phyloP scores from a whole-genome alignment of 2,888 invertebrate species.

The Brenthis hecate region DNA sequence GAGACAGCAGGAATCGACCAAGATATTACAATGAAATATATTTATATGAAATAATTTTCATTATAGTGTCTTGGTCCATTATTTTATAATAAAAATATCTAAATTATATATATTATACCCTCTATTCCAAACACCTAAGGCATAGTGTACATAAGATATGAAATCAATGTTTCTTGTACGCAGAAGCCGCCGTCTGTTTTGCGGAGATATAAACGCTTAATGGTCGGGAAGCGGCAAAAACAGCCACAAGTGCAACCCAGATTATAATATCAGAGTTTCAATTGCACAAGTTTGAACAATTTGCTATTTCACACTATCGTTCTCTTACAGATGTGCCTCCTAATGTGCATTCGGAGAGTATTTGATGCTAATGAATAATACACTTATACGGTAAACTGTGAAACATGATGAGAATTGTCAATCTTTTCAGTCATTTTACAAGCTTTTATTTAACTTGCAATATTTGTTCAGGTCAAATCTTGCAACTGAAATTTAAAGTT shows the following conservation, averaged over 20 bases:
- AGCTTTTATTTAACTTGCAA: too few relatives aligned
- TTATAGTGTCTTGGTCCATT: too few relatives aligned
- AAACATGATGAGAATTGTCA: too few relatives aligned
- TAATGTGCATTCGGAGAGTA: slow-evolving; percentile 32
- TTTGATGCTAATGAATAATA: not conserved
- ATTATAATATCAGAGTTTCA: slow-evolving; percentile 78
- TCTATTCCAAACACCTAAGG: not conserved
- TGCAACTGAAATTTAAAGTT: too few relatives aligned
- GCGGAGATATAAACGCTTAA: slow-evolving; percentile 66
- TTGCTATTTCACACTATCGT: slow-evolving; percentile 72
- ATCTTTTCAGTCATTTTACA: too few relatives aligned
- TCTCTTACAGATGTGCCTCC: slow-evolving; percentile 42
- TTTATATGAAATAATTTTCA: too few relatives aligned
- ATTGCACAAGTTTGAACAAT: slow-evolving; percentile 77
- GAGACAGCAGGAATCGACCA: too few relatives aligned
- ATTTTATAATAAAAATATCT: not conserved
- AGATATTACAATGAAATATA: too few relatives aligned
- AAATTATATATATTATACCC: not conserved
- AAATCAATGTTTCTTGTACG: slow-evolving; percentile 45
- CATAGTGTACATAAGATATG: slow-evolving; percentile 20
- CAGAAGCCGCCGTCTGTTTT: slow-evolving; percentile 55
- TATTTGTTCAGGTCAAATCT: too few relatives aligned
- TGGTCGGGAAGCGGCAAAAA: slow-evolving; percentile 65
- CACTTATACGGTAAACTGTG: not conserved
- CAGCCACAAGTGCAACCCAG: slow-evolving; percentile 67